Evolutionary conservation across 2,888 invertebrate genomes (phyloP).

Genomic region (Netelia fuscicornis): DNA sequence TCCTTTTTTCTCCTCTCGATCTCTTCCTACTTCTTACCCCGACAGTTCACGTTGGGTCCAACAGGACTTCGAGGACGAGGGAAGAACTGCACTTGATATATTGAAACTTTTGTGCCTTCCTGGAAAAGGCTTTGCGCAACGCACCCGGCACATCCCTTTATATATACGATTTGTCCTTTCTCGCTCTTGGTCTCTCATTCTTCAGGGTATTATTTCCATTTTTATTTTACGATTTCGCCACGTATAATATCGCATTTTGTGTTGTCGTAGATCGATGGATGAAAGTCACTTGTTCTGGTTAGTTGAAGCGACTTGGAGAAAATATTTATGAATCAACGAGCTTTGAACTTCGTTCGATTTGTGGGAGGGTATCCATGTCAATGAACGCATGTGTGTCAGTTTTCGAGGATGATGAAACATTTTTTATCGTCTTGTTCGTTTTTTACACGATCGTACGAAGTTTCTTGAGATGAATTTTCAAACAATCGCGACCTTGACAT

Average conservation of each 20-base stretch:
- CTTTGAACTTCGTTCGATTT: slow-evolving; percentile 12
- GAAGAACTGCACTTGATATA: slow-evolving; percentile 79
- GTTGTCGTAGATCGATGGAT: slow-evolving; percentile 55
- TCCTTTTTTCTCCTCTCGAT: slow-evolving; percentile 22
- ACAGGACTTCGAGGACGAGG: slow-evolving; percentile 68
- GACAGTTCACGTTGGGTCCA: slow-evolving; percentile 39
- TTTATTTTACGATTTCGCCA: neutral
- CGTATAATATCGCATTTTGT: slow-evolving; percentile 2
- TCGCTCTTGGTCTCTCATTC: slow-evolving; percentile 16
- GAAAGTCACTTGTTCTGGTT: slow-evolving; percentile 65
- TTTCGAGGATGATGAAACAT: too few relatives aligned
- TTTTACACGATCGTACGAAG: too few relatives aligned
- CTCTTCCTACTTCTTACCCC: slow-evolving; percentile 34
- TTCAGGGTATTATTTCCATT: neutral
- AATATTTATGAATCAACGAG: slow-evolving; percentile 40
- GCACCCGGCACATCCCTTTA: slow-evolving; percentile 80
- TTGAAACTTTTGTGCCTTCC: slow-evolving; percentile 81
- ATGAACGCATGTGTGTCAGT: too few relatives aligned
- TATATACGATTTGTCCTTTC: slow-evolving; percentile 67
- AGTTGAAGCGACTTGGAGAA: slow-evolving; percentile 29
- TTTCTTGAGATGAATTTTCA: neutral
- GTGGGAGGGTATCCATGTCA: too few relatives aligned
- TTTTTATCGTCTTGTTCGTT: too few relatives aligned
- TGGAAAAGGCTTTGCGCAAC: slow-evolving; percentile 79
- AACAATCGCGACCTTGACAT: neutral